Base-by-base conservation (phyloP, 1,140 invertebrate species). In the Plodia interpunctella region DNA sequence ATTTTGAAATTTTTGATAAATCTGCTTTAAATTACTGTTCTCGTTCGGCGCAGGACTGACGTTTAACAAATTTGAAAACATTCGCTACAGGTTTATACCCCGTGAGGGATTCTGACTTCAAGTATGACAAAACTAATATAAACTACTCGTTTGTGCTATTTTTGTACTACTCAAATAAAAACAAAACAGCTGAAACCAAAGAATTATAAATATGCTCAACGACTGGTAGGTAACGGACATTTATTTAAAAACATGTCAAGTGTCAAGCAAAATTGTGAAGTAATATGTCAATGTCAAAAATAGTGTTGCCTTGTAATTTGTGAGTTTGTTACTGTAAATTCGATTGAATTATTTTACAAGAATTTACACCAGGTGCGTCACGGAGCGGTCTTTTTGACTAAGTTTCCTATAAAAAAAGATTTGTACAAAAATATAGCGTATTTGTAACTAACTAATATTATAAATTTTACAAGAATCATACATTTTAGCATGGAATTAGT, bases 1-100 rank as follows among this genome's bases (percentile, higher is more conserved):
- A 59, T 53, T 66, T 63, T 71, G 65, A 49, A 68, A 72, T 57
- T 67, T 68, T n/a, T 69, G 44, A 54, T 74, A 69, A 61, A 80
- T 70, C 59, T 59, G 70, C 44, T 70, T 75, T 56, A 72, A 44
- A 51, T 57, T 64, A 53, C 58, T 71, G 66, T 70, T 66, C 35
- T 50, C 57, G 58, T 35, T 58, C 50, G 64, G 55, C 53, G 63
- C 53, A 53, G 54, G 55, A 59, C 55, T 55, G 55, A 53, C 38
- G 53, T 68, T 60, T 18, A 66, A 49, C 52, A 70, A 69, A 65
- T 66, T 72, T 21, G 63, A 65, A 72, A 74, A 65, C 70, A 77
- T 74, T 66, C 75, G 68, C 62, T 56, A 57, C 13, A 51, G 19
- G 17, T 19, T n/a, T n/a, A n/a, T 51, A 55, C 44, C 30, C 44